Evolutionary conservation across 2,797 vertebrate genomes (phyloP), one percentile per base, ranked within the genome.

Genomic region (Acrocephalus scirpaceus): DNA sequence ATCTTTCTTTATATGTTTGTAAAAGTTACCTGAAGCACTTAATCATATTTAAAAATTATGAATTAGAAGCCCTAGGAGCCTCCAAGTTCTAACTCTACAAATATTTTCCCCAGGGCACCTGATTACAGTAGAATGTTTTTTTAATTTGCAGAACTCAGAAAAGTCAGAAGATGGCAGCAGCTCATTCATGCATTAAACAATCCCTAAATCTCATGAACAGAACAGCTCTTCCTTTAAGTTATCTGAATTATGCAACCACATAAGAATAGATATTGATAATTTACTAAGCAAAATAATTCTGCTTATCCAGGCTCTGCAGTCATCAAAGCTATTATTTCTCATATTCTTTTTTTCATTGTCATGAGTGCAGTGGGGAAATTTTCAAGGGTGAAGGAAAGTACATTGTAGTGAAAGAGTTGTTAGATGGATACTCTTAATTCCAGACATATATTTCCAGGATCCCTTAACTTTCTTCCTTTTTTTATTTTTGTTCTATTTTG

Each of bases 141-240:
- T 93, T 89, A 90, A 97, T 97, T 97, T 97, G 97, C 97, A 97
- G 97, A 96, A 94, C 95, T 97, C 93, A 65, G 86, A 90, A 72
- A 94, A 96, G 96, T 97, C 96, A 96, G 97, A 96, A 97, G 97
- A 94, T 97, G 96, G 97, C 97, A 97, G 96, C 96, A 97, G 94
- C 74, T 97, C 95, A 97, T 97, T 96, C 94, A 87, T 96, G 94
- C 94, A 96, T 94, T 94, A 96, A 95, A 93, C 86, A 57, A 89
- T 92, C 76, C 51, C 45, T 95, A 90, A 94, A 90, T 92, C 82
- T 92, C 77, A 85, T 12, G 79, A 92, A 81, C 40, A 81, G 91
- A 96, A 54, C 38, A 70, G 75, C 40, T 93, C 93, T 95, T 94
- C 81, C 85, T 96, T 94, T 75, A 95, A 96, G 67, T 81, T 80